Evolutionary conservation across 2,113 vertebrate species (phyloP).

Genomic region (Phodopus roborovskii): DNA sequence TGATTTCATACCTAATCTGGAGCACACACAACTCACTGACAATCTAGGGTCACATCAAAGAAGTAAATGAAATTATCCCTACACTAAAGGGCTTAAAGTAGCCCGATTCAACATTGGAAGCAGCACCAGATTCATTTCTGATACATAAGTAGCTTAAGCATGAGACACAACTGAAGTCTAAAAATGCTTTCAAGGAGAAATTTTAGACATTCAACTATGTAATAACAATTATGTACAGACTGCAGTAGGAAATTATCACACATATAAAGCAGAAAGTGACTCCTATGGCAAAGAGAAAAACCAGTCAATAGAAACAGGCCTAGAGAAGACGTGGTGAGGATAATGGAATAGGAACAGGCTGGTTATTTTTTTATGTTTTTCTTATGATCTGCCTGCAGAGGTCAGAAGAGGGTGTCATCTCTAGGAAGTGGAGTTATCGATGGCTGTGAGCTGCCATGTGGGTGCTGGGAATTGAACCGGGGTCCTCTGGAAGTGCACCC

Average conservation of each 20-base stretch:
- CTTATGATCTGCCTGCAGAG: background rate
- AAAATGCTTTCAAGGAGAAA: slow-evolving; percentile 29
- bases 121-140: background rate
- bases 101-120: slow-evolving; percentile 16
- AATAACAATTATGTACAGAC: slow-evolving; percentile 26
- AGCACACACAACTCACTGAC: background rate
- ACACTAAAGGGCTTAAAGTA: slow-evolving; percentile 12
- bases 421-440: background rate
- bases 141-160: background rate
- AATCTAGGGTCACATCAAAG: background rate
- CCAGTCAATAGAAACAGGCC: slow-evolving; percentile 27
- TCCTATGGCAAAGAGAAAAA: background rate
- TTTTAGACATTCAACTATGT: background rate
- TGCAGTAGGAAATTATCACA: slow-evolving; percentile 26
- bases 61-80: slow-evolving; percentile 5
- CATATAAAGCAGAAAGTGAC: background rate
- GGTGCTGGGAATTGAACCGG: background rate
- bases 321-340: background rate
- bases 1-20: background rate
- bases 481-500: background rate
- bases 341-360: background rate
- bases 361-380: background rate
- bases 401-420: background rate
- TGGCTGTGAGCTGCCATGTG: background rate
- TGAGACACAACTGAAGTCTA: background rate